Base-by-base conservation (phyloP, 2,113 vertebrate species). In the Anser cygnoides region DNA sequence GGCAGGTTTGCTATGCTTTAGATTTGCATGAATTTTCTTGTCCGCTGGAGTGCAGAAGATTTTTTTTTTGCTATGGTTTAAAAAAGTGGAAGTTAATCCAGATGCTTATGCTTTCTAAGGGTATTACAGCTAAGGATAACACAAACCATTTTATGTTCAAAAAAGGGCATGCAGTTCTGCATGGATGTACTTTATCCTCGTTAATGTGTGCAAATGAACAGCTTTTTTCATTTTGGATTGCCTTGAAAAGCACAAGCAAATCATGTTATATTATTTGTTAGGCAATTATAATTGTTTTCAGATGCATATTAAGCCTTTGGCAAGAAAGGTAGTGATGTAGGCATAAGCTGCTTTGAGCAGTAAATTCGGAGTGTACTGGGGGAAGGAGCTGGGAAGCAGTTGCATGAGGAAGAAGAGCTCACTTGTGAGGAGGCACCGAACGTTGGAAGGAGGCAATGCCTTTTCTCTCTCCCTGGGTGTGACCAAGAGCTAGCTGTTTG, bases 261-360 rank as follows among this genome's bases (percentile, higher is more conserved):
- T 61, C 7, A 5, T 57, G 31, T 13, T 62, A 50, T 3, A 35
- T 77, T 77, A 84, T 90, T 92, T 92, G 62, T 50, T 90, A 50
- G 74, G 84, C 55, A 41, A 23, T 89, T 91, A 31, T 83, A 90
- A 94, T 95, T 90, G 57, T 31, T 96, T 92, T 84, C 92, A 97
- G 95, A 72, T 89, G 84, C 39, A 59, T n/a, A 8, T 91, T 67
- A 81, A 84, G 23, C 52, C 65, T 54, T 90, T 97, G 93, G 94
- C 82, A 86, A 61, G 66, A 31, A 75, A 80, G 68, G 84, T 82
- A 39, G 39, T 59, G 85, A 87, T 93, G 86, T 29, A 96, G 95
- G 91, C 59, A 67, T 65, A 18, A 44, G 39, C 18, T 65, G 74
- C 21, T 90, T 52, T 2, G 17, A 67, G 78, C 54, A 29, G 41